Evolutionary conservation across 1,140 invertebrate species (phyloP).

Genomic region (Hyposmocoma kahamanoa): DNA sequence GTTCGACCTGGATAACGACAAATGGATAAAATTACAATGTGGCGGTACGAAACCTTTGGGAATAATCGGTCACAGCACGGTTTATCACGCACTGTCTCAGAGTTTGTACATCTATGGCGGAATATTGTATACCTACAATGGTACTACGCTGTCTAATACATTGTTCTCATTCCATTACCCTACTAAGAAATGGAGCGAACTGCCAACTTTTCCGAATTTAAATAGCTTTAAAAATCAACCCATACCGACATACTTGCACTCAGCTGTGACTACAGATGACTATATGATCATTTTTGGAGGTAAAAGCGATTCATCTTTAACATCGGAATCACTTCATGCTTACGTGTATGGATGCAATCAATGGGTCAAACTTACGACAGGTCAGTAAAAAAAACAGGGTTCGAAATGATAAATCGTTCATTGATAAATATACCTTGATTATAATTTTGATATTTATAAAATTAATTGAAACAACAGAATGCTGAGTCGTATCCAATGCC

Average conservation of each 20-base stretch:
- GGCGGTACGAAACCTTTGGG: conserved; percentile 85
- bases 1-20: conserved; percentile 83
- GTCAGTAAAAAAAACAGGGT: conserved; percentile 28
- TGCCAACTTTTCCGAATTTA: conserved; percentile 81
- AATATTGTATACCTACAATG: conserved; percentile 82
- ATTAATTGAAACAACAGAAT: too few species aligned
- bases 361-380: conserved; percentile 84
- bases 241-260: conserved; percentile 88
- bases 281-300: conserved; percentile 95
- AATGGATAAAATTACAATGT: conserved; percentile 81
- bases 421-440: too few species aligned
- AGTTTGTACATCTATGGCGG: conserved; percentile 95
- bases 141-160: conserved; percentile 81
- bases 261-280: conserved; percentile 89
- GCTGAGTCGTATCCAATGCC: too few species aligned
- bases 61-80: conserved; percentile 92
- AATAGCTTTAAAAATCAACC: conserved; percentile 76
- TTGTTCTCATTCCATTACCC: conserved; percentile 86
- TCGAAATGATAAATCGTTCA: too few species aligned
- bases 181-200: conserved; percentile 83
- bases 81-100: conserved; percentile 86
- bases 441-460: too few species aligned
- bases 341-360: conserved; percentile 93
- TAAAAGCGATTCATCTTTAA: conserved; percentile 79
- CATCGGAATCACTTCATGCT: conserved; percentile 84